phyloP scores from a whole-genome alignment of 2,888 invertebrate species.

The Nebria salina region DNA sequence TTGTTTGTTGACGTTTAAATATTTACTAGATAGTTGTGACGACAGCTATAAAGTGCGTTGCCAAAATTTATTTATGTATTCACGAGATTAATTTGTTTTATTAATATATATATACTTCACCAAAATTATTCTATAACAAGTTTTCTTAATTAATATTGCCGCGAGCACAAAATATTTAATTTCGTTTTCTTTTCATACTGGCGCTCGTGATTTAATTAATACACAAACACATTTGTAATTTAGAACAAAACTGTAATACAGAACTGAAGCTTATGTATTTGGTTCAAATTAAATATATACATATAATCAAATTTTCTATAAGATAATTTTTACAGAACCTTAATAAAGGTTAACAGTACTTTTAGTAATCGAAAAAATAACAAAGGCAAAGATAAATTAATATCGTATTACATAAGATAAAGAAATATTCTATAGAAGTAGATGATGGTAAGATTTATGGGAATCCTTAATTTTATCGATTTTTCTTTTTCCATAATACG shows the following conservation, averaged over 20 bases:
- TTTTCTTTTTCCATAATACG: too few relatives aligned
- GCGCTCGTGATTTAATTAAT: not conserved
- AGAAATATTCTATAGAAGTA: too few relatives aligned
- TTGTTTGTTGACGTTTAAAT: not conserved
- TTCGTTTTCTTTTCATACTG: not conserved
- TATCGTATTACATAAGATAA: too few relatives aligned
- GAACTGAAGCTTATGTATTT: not conserved
- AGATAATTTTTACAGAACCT: too few relatives aligned
- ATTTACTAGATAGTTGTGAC: not conserved
- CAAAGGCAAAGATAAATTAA: too few relatives aligned
- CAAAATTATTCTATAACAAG: not conserved
- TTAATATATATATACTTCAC: not conserved
- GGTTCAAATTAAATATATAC: not conserved
- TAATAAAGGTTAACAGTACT: too few relatives aligned
- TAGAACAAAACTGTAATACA: not conserved
- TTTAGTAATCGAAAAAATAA: too few relatives aligned
- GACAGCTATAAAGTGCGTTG: not conserved
- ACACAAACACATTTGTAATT: not conserved
- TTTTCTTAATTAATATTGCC: not conserved
- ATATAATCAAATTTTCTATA: too few relatives aligned
- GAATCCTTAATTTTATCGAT: too few relatives aligned
- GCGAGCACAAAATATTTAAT: not conserved
- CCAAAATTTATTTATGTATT: not conserved
- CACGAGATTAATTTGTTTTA: not conserved
- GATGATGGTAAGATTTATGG: too few relatives aligned